Conservation (phyloP, 2,113 vertebrate genomes). For the Toxotes jaculatrix region DNA sequence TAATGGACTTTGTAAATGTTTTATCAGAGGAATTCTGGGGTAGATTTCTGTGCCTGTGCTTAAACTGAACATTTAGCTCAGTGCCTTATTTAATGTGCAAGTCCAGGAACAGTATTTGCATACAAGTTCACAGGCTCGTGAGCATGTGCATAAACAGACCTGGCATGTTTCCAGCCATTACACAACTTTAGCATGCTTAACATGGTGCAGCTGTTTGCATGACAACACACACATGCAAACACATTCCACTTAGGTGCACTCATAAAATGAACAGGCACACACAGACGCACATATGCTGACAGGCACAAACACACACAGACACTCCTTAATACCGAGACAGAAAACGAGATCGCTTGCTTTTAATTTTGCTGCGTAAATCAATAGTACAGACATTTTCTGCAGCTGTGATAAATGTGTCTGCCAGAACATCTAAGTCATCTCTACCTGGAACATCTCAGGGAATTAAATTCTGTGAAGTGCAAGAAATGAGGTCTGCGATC, state of each 20-base stretch:
- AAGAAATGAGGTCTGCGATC: not conserved
- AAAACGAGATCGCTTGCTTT: slow-evolving; percentile 16
- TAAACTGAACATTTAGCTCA: not conserved
- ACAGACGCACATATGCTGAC: slow-evolving; percentile 1
- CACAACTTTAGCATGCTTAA: slow-evolving; percentile 28
- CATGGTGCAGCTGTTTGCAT: slow-evolving; percentile 60
- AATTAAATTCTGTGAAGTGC: slow-evolving; percentile 29
- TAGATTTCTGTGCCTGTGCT: not conserved
- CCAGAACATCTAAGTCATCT: slow-evolving; percentile 2
- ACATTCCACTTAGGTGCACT: slow-evolving; percentile 46
- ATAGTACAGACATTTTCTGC: slow-evolving; percentile 6
- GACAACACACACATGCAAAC: slow-evolving; percentile 56
- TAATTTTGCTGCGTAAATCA: slow-evolving; percentile 48
- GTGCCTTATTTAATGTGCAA: not conserved
- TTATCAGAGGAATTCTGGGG: no score
- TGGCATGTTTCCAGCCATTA: slow-evolving; percentile 45
- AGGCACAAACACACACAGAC: slow-evolving; percentile 16
- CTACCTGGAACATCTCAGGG: slow-evolving; percentile 15
- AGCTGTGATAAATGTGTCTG: slow-evolving; percentile 16
- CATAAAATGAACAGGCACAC: slow-evolving; percentile 8
- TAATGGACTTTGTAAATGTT: slow-evolving; percentile 10
- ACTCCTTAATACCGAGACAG: slow-evolving; percentile 1
- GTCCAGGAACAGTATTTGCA: not conserved
- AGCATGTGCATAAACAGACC: slow-evolving; percentile 33
- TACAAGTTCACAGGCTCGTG: not conserved